phyloP scores from a whole-genome alignment of 2,113 vertebrate genomes.

The Hoplias malabaricus region DNA sequence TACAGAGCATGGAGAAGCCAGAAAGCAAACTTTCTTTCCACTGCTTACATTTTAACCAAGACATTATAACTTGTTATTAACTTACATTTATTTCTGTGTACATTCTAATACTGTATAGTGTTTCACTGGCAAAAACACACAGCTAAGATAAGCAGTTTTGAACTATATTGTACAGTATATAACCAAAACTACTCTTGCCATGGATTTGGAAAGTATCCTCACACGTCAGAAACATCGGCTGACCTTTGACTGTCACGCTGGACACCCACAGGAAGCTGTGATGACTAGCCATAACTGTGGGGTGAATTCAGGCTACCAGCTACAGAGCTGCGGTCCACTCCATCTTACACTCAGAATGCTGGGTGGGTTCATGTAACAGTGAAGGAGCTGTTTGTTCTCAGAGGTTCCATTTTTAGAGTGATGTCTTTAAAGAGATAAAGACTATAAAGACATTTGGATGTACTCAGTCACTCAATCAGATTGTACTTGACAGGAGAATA shows the following conservation, averaged over 20 bases:
- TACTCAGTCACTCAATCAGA: neutral
- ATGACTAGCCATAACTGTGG: neutral
- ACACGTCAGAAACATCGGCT: neutral
- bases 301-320: neutral
- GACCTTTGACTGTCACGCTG: neutral
- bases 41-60: too few relatives aligned
- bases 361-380: neutral
- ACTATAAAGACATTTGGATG: neutral
- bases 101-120: too few relatives aligned
- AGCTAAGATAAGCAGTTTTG: too few relatives aligned
- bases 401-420: neutral
- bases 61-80: too few relatives aligned
- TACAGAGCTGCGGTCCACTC: neutral
- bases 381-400: neutral
- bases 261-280: neutral
- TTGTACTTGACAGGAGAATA: constrained; percentile 8
- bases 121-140: too few relatives aligned
- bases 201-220: neutral
- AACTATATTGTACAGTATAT: too few relatives aligned
- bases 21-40: too few relatives aligned
- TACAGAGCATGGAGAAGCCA: too few relatives aligned
- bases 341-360: neutral
- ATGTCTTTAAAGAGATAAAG: neutral
- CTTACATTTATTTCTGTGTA: too few relatives aligned
- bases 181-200: too few relatives aligned